Base-by-base conservation (phyloP, 2,888 invertebrate genomes). In the Clusia tigrina region DNA sequence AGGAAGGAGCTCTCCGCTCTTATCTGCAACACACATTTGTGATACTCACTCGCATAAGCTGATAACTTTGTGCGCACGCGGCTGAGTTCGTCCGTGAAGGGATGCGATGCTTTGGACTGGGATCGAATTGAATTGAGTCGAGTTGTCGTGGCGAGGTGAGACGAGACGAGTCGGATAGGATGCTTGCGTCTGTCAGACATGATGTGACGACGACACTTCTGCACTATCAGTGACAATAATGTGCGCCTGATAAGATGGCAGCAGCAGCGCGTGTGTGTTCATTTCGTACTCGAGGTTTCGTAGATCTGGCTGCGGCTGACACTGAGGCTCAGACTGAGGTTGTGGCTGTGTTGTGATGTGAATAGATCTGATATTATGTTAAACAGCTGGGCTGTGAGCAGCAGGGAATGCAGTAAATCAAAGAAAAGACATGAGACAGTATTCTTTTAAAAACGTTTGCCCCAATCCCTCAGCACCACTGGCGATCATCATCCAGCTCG, bases 161-260 rank as follows among this genome's bases (percentile, higher is more conserved):
- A 6, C 32, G 32, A n/a, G n/a, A n/a, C n/a, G n/a, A n/a, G n/a
- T n/a, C n/a, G n/a, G n/a, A n/a, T n/a, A n/a, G n/a, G n/a, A 6
- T 32, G 32, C 32, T 42, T 48, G 18, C 20, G 48, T 48, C 20
- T 48, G 48, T 22, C 48, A 48, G n/a, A n/a, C 48, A 48, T 6
- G 48, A 48, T 48, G 20, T 22, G 48, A 22, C 48, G 48, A 2
- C 48, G 48, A 20, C 48, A 48, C 48, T 20, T 48, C 2, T 22
- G 20, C 48, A 3, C 20, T 48, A 48, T 48, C 48, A 48, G 48
- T 48, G 48, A 20, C 48, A 48, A 18, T 48, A 48, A 20, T 48
- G 48, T 48, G 48, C 22, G 5, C 48, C 2, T 48, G 48, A 48
- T 20, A 48, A 18, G 48, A 22, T 20, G 18, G 18, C n/a, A n/a